Evolutionary conservation across 2,113 vertebrate genomes (phyloP).

Genomic region (Emydura subglobosa): DNA sequence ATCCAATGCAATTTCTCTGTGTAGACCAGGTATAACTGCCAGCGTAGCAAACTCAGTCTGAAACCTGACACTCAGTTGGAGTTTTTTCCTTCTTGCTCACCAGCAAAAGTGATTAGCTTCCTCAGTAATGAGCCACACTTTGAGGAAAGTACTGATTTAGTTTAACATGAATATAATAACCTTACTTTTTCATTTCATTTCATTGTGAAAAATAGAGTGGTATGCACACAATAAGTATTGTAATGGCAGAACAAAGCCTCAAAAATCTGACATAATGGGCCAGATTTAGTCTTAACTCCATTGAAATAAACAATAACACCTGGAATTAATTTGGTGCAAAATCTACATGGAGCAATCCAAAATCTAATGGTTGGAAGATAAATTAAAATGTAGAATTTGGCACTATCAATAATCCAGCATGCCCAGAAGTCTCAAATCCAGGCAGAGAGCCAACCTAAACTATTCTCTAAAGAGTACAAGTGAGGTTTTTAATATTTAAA

Average conservation of each 20-base stretch:
- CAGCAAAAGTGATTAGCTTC: background rate
- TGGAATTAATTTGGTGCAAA: slow-evolving; percentile 7
- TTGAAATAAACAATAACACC: background rate
- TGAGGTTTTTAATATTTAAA: background rate
- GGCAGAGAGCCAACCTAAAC: background rate
- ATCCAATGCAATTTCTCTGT: background rate
- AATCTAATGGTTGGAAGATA: background rate
- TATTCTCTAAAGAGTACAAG: slow-evolving; percentile 9
- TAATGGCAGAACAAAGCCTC: background rate
- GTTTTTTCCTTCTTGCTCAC: background rate
- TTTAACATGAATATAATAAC: background rate
- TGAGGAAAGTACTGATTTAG: background rate
- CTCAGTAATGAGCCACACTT: background rate
- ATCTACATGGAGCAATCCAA: background rate
- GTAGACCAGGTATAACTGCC: background rate
- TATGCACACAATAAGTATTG: background rate
- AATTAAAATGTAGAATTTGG: background rate
- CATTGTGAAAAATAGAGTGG: background rate
- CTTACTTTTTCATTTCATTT: background rate
- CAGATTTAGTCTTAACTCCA: background rate
- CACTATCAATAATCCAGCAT: background rate
- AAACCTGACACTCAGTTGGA: background rate
- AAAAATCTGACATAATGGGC: background rate
- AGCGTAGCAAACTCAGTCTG: background rate
- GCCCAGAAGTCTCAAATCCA: slow-evolving; percentile 17